Conservation (phyloP, 64 coral and sea anemone genomes). For the Orbicella faveolata region DNA sequence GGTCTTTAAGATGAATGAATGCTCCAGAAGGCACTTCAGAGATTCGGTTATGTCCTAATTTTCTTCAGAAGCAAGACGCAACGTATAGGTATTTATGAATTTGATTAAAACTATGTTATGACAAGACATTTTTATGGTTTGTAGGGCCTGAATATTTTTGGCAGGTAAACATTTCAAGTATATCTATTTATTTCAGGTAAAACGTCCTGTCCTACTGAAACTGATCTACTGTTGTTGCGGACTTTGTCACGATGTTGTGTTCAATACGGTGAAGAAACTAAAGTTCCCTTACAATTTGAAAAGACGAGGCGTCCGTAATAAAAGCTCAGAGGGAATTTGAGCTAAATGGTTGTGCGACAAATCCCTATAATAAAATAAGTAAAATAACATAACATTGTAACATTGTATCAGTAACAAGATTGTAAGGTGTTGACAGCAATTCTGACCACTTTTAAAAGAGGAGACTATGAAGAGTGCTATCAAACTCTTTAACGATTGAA, state of each 20-base stretch:
- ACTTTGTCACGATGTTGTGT: not conserved
- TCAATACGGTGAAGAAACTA: not conserved
- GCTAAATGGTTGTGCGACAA: not conserved
- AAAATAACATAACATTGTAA: no score
- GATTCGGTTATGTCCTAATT: slow-evolving; percentile 11
- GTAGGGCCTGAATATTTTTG: not conserved
- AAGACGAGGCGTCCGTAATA: not conserved
- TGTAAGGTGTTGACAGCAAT: no score
- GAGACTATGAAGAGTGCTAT: no score
- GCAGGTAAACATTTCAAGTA: no score
- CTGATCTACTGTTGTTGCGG: no score
- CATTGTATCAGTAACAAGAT: no score
- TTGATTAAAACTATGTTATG: not conserved
- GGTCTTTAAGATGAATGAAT: not conserved
- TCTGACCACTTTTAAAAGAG: no score
- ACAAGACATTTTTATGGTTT: not conserved
- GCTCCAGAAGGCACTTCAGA: not conserved
- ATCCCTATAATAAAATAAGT: not conserved
- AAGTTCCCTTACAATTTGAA: not conserved
- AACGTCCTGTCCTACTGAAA: no score
- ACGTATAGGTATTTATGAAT: not conserved
- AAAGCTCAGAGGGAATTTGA: not conserved
- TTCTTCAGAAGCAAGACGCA: not conserved
- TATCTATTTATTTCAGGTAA: no score
- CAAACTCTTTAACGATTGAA: no score